Evolutionary conservation across 1,140 invertebrate genomes (phyloP), one percentile per base, ranked within the genome.

Genomic region (Rhopalosiphum maidis): DNA sequence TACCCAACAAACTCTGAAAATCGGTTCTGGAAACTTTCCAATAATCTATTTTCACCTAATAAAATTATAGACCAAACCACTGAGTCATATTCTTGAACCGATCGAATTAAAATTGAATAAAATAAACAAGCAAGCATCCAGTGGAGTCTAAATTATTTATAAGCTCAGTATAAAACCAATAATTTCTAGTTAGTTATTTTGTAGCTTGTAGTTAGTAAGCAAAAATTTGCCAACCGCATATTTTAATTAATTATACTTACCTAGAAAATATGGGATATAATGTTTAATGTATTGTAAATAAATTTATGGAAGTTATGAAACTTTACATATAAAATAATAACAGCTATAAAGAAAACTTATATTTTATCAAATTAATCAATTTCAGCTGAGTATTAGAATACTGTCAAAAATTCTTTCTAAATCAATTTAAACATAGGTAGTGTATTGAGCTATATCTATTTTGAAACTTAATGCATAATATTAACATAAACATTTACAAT

Each of bases 21-120:
- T 77, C 60, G 30, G 60, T 77, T 77, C n/a, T 77, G 60, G 60
- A 77, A 77, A 77, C 30, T 77, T 77, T 77, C 60, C 60, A 77
- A 77, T n/a, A 35, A 77, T 77, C 60, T 77, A 77, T 77, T 77
- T 77, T n/a, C 60, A n/a, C 60, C 30, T n/a, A 77, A 77, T 77
- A 77, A n/a, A 77, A 77, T 77, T 77, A 5, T 77, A 77, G 60
- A 77, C 60, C 30, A 68, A 68, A 68, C 11, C 15, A 77, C 60
- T 77, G 60, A n/a, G 30, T 68, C 30, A 77, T 77, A n/a, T 21
- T 77, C n/a, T 77, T 77, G 30, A 77, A n/a, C 30, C 30, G 60
- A 77, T 77, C 60, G 60, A 77, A 77, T 77, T n/a, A 77, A 77
- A 77, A n/a, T 77, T 77, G n/a, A 77, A 77, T n/a, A 77, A 77